Base-by-base conservation (phyloP, 2,888 invertebrate genomes). In the Melolontha melolontha region DNA sequence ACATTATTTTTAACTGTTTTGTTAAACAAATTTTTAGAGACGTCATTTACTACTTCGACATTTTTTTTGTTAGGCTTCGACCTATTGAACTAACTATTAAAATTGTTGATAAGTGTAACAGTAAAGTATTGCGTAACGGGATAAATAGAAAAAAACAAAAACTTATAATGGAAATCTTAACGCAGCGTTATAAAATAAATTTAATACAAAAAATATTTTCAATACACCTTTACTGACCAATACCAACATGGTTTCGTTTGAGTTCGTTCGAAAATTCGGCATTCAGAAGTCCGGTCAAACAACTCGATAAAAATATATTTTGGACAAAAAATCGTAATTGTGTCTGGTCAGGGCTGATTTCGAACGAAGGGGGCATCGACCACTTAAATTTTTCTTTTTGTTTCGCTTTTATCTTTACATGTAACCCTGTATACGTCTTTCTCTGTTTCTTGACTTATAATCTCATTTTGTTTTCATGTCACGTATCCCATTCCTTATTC, bases 161-260 rank as follows among this genome's bases (percentile, higher is more conserved):
- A 34, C 10, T 8, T 34, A 34, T 34, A 34, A 34, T 34, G 34
- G 1, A 34, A 6, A 10, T 34, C 2, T 34, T 34, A 34, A 57
- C 40, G 41, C 39, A 12, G 34, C 16, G 22, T 41, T 17, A 41
- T 27, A 10, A 27, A 27, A 17, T 50, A 27, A 11, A 27, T 50
- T 50, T 11, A 64, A 63, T 42, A 64, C 47, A 54, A 62, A 69
- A 62, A 69, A 71, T 52, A 50, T 62, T 34, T 34, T 34, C 34
- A 34, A 34, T 11, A 22, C 49, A 27, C 11, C 29, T 57, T 70
- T 77, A 81, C 81, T 81, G 81, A 81, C 81, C 81, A 80, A 78
- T 81, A 80, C 41, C 81, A 81, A 81, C 80, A 81, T 80, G 75
- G 79, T 79, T 79, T 76, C 78, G 76, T 81, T 81, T 81, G 78